Evolutionary conservation across 53 echinoderm and acorn worm species (phyloP).

Genomic region (Apostichopus leukothele): DNA sequence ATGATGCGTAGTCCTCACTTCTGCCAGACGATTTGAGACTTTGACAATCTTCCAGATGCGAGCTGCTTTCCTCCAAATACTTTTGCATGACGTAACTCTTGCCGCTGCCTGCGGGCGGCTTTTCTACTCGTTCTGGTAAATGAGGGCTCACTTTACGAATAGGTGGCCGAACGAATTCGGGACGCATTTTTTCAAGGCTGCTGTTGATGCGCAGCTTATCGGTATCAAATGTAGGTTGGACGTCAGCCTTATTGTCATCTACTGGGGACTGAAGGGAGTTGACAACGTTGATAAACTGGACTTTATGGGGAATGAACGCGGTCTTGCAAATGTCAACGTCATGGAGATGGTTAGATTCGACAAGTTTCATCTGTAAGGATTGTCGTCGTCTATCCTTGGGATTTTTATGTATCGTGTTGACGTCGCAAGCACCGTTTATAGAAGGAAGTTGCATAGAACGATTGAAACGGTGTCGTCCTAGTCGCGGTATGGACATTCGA

Average conservation of each 20-base stretch:
- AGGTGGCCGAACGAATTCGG: slow-evolving; percentile 53
- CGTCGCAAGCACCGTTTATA: not conserved
- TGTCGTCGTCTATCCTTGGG: not conserved
- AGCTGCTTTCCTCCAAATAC: slow-evolving; percentile 34
- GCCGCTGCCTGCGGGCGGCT: slow-evolving; percentile 1
- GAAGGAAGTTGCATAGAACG: not conserved
- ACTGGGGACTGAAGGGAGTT: slow-evolving; percentile 42
- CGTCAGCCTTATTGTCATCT: not conserved
- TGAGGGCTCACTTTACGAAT: not conserved
- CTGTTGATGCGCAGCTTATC: slow-evolving; percentile 64
- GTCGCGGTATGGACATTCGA: not conserved
- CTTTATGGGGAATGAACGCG: slow-evolving; percentile 37
- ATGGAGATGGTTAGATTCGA: slow-evolving; percentile 51
- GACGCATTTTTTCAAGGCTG: slow-evolving; percentile 68
- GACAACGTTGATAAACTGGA: slow-evolving; percentile 68
- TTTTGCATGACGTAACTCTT: slow-evolving; percentile 58
- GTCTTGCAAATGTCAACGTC: slow-evolving; percentile 44
- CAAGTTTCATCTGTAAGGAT: slow-evolving; percentile 29
- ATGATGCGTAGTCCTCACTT: slow-evolving; percentile 19
- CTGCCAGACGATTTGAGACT: not conserved
- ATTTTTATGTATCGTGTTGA: not conserved
- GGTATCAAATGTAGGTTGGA: slow-evolving; percentile 54
- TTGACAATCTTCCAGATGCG: not conserved
- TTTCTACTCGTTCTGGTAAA: not conserved
- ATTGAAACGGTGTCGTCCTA: not conserved